Base-by-base conservation (phyloP, 1,140 invertebrate genomes). In the Neuroterus valhalla region DNA sequence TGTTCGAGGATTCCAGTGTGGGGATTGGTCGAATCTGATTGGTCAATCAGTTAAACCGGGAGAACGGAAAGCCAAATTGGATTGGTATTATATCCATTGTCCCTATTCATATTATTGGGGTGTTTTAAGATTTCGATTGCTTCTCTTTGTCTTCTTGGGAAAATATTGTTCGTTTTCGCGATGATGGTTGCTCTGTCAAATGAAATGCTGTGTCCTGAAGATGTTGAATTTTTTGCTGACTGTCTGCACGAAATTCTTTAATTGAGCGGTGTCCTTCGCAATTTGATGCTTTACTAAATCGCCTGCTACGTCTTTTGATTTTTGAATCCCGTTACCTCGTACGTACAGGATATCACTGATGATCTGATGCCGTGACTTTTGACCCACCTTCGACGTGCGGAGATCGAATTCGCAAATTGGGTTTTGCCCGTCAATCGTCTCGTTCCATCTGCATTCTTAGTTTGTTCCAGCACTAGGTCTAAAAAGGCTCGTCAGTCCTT, bases 381-480 rank as follows among this genome's bases (percentile, higher is more conserved):
- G 10, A 21, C 68, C 73, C 79, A 81, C 3, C 79, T 31, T 50
- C 74, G 74, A 19, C 72, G 48, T 31, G 77, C 81, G 68, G 76
- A 82, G 70, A 75, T 8, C 0, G 21, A 75, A 1, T 15, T 69
- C 45, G 14, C 73, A 44, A 66, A 69, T 17, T 74, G 23, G 19
- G 5, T 43, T 42, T 71, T 72, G 72, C 82, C 82, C 52, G 77
- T 82, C 1, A 86, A 38, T 70, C 73, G 82, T 38, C 76, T 84
- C 15, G 84, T 85, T 23, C 81, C 84, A 79, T 87, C 85, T 43
- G 80, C 83, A 68, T 85, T 87, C 10, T 85, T 81, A 0, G 82
- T 86, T 80, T 84, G 83, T 50, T 86, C 82, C 1, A 85, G 31
- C 3, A 74, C 76, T 14, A 85, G 80, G 83, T n/a, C n/a, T n/a